A percentile compares a stretch with the other conserved stretches of the same genome.
Conservation (phyloP, 2,888 invertebrate genomes). For the Ametastegia equiseti region DNA sequence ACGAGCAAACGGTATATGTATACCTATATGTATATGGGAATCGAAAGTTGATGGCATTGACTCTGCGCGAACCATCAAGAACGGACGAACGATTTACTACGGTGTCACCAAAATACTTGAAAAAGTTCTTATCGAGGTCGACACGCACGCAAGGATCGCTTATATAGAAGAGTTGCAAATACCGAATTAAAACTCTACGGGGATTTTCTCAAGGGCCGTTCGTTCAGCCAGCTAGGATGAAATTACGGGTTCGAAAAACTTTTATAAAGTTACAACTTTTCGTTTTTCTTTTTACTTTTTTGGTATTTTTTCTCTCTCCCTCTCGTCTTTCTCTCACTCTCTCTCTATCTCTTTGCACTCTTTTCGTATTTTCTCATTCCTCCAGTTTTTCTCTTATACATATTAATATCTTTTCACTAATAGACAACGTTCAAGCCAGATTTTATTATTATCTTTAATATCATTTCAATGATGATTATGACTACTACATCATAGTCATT, state of each 20-base stretch:
- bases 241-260: constrained; percentile 18
- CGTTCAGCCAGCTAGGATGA: neutral
- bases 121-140: neutral
- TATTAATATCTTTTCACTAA: neutral
- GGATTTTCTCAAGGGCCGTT: neutral
- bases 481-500: neutral
- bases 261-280: neutral
- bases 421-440: neutral
- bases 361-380: neutral
- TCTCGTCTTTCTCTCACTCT: neutral
- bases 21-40: no score
- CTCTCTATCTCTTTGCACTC: neutral
- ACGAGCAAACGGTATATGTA: constrained; percentile 24
- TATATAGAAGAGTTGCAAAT: constrained; percentile 15
- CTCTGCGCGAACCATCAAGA: neutral
- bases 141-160: neutral
- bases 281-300: neutral
- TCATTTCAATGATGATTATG: neutral
- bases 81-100: neutral
- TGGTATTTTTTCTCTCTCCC: neutral
- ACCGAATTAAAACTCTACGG: neutral
- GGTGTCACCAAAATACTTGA: neutral
- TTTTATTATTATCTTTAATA: neutral
- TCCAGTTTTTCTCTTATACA: neutral
- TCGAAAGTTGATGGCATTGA: constrained; percentile 17